Base-by-base conservation (phyloP, 2,797 vertebrate species). In the Lagocephalus sceleratus region DNA sequence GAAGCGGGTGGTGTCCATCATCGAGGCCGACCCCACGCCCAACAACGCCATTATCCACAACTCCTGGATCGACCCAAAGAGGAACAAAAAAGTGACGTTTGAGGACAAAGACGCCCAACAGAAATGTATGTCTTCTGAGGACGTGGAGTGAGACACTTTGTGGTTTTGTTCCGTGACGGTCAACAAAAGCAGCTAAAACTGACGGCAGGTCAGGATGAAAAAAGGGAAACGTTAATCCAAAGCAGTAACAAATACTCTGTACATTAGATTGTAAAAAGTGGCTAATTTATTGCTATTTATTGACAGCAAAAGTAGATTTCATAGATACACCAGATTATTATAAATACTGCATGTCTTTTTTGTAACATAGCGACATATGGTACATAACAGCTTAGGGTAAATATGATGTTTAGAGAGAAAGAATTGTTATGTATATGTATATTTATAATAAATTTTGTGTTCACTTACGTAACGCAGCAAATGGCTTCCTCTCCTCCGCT, bases 41-140 rank as follows among this genome's bases (percentile, higher is more conserved):
- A 96, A 96, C 75, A 95, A 96, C 0, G 92, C 95, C 64, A 88
- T 97, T 74, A 96, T 98, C 82, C 95, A 95, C 77, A 98, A 98
- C 76, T 97, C 95, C 59, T 98, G 95, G 95, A 95, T 97, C 59
- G 94, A 98, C 73, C 95, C 94, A 75, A 95, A 96, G 82, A 92
- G 94, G 86, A 97, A 93, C 85, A 96, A 94, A 90, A 94, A 94
- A 77, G 92, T 96, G 72, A 92, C 92, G 42, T 95, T 94, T 76
- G 93, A 94, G 83, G 93, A 94, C 61, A 94, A 93, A 20, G 93
- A 95, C 56, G 89, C 93, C 64, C 89, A 86, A 76, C 91, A 94
- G 76, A 97, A 98, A 88, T 94, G 92, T 87, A 90, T 96, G 80
- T 94, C 94, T 79, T 85, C 89, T 19, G 85, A 78, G 63, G 82